Base-by-base conservation (phyloP, 2,113 vertebrate genomes). In the Atlantisia rogersi region DNA sequence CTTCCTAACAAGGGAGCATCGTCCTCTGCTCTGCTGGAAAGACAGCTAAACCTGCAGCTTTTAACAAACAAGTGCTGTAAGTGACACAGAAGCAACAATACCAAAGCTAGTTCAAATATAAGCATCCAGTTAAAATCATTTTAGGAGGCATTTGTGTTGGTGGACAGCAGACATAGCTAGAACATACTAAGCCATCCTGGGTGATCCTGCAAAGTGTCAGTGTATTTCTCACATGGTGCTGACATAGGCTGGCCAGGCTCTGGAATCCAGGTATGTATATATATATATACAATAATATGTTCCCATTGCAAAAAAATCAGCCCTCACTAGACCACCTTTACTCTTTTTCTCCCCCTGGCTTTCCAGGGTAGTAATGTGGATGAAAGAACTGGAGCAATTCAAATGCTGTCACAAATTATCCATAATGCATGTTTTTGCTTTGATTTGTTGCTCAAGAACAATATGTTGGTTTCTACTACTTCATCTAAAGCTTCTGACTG, bases 241-340 rank as follows among this genome's bases (percentile, higher is more conserved):
- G 31, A 24, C 48, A 40, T 3, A 14, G 15, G 32, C 26, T 22
- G 9, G 32, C 75, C 26, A 8, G 37, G 44, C 44, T 56, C 35
- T 87, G 31, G 32, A 84, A 40, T 46, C 44, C 44, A 46, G 18
- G 17, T 46, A 46, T 46, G 17, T 46, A 19, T 46, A 46, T 46
- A 44, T 44, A 44, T 18, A 18, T 8, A 25, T 7, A 35, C 26
- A 59, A 8, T 11, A 29, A 0, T 19, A 21, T 40, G 11, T 18
- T 55, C 35, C 53, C 63, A 50, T 37, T 46, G 44, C 10, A 81
- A 48, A 82, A 91, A 68, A 32, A 35, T 13, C 18, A 28, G 10
- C 52, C 20, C 60, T 71, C 9, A 3, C 0, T 1, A 1, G 14
- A 2, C 21, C 39, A 4, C 11, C 24, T 82, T 64, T 25, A 22